Evolutionary conservation across 2,888 invertebrate species (phyloP).

Genomic region (Bombyx huttoni): DNA sequence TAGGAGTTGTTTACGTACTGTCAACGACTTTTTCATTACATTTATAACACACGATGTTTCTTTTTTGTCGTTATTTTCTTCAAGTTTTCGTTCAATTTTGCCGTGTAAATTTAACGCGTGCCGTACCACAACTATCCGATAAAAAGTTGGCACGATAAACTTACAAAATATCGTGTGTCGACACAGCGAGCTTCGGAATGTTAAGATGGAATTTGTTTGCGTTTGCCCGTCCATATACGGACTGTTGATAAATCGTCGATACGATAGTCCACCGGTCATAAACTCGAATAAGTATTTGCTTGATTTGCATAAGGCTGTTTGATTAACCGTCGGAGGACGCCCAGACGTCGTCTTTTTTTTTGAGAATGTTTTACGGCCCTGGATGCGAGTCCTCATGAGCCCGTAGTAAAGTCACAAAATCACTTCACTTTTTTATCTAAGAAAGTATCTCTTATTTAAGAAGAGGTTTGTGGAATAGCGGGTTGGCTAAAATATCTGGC

Average conservation of each 20-base stretch:
- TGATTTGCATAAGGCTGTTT: slow-evolving; percentile 56
- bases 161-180: slow-evolving; percentile 34
- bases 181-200: slow-evolving; percentile 28
- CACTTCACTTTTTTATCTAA: too few relatives aligned
- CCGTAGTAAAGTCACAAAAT: too few relatives aligned
- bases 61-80: slow-evolving; percentile 1
- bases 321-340: slow-evolving; percentile 38
- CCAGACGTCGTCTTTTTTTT: slow-evolving; percentile 25
- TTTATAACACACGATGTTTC: slow-evolving; percentile 11
- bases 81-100: slow-evolving; percentile 2
- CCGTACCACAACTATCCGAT: slow-evolving; percentile 13
- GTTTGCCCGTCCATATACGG: slow-evolving; percentile 33
- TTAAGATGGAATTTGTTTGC: slow-evolving; percentile 33
- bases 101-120: too few relatives aligned
- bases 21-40: slow-evolving; percentile 29
- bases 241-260: slow-evolving; percentile 35
- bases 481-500: too few relatives aligned
- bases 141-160: slow-evolving; percentile 21
- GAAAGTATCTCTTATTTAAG: too few relatives aligned
- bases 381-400: too few relatives aligned
- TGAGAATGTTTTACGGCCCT: too few relatives aligned
- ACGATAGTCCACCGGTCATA: slow-evolving; percentile 37
- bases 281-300: slow-evolving; percentile 45
- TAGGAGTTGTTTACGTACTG: slow-evolving; percentile 39
- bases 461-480: too few relatives aligned